These are phyloP conservation scores for Acleris emargana DNA, from an alignment of 2,888 invertebrate species.

Conservation along the genomic window DNA sequence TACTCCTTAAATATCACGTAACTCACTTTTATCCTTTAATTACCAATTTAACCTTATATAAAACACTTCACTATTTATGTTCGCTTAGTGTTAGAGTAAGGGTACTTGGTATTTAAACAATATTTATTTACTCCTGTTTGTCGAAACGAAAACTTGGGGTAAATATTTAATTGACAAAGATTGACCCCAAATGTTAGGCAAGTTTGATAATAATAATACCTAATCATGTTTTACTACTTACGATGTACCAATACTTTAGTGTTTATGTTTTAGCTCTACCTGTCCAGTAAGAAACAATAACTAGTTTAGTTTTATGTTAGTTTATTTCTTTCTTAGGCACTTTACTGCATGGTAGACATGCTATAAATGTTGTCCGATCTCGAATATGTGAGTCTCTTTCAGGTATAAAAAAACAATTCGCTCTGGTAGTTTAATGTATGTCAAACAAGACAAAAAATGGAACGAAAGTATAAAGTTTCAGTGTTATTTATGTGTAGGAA, in stretches of 20 bases:
- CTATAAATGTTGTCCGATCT: conserved; percentile 19
- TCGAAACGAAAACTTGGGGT: neutral
- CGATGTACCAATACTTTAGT: neutral
- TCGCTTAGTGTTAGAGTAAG: conserved; percentile 3
- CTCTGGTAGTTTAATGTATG: conserved; percentile 3
- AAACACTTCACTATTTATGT: conserved; percentile 26
- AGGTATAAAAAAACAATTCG: conserved; percentile 7
- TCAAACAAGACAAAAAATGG: conserved; percentile 6
- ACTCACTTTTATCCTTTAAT: neutral
- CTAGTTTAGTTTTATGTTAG: conserved; percentile 1
- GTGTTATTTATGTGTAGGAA: conserved; percentile 27
- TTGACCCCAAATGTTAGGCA: conserved; percentile 8
- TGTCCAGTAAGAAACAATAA: conserved; percentile 1
- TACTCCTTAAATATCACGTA: conserved; percentile 63
- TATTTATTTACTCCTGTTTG: too few relatives aligned
- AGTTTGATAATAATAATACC: conserved; percentile 5
- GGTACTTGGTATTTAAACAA: conserved; percentile 1
- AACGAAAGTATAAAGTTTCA: conserved; percentile 18
- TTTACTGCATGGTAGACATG: conserved; percentile 2
- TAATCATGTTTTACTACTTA: neutral
- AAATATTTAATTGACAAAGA: conserved; percentile 6
- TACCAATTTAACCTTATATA: neutral
- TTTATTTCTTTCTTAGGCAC: neutral
- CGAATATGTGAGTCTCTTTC: conserved; percentile 21
- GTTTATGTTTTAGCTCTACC: neutral